Conservation (phyloP, 2,797 vertebrate genomes). For the Chrysolophus pictus region DNA sequence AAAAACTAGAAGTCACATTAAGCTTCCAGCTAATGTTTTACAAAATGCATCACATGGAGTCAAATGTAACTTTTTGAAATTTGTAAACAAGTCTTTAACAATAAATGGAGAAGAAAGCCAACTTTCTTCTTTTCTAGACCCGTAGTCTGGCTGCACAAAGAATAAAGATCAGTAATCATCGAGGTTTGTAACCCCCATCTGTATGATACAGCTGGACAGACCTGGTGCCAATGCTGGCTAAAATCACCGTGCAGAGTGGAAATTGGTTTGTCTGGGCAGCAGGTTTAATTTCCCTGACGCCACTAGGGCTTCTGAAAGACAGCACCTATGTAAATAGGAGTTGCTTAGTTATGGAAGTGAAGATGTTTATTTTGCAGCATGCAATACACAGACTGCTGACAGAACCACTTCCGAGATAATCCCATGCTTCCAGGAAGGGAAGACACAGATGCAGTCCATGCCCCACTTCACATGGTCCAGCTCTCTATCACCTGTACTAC, state of each 20-base stretch:
- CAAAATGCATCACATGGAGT: neutral
- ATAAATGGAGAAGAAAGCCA: neutral
- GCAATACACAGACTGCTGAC: neutral
- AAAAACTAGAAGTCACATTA: neutral
- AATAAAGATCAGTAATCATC: neutral
- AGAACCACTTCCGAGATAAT: neutral
- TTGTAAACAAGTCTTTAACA: neutral
- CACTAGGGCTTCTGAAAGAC: neutral
- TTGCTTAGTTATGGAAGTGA: neutral
- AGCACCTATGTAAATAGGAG: neutral
- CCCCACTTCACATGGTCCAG: neutral
- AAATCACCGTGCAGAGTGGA: neutral
- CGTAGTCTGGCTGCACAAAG: neutral
- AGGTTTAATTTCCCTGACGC: neutral
- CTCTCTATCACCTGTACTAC: neutral
- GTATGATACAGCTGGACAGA: neutral
- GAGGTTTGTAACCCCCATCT: neutral
- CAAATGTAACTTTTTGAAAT: neutral
- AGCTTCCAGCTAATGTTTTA: neutral
- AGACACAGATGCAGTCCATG: fast-evolving
- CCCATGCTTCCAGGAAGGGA: neutral
- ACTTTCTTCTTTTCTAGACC: fast-evolving
- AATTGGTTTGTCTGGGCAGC: fast-evolving
- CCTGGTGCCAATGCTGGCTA: neutral
- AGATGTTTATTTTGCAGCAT: slow-evolving; percentile 2